phyloP scores from a whole-genome alignment of 2,888 invertebrate species.

The Meteorus colon region DNA sequence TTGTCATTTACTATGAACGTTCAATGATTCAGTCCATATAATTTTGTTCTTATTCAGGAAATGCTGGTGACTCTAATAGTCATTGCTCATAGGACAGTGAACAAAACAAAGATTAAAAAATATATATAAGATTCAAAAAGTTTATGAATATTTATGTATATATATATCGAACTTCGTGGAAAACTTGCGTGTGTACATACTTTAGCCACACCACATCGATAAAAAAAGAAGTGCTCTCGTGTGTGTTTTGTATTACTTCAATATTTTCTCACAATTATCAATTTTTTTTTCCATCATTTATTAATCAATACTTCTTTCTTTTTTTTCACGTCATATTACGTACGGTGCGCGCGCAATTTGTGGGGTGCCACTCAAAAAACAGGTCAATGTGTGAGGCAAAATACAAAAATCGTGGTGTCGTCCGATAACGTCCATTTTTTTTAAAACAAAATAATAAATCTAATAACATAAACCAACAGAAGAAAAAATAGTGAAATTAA shows the following conservation, averaged over 20 bases:
- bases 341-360: constrained; percentile 64
- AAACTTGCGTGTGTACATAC: constrained; percentile 64
- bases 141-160: constrained; percentile 38
- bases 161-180: constrained; percentile 46
- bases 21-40: constrained; percentile 18
- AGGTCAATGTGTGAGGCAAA: constrained; percentile 68
- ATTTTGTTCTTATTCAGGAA: constrained; percentile 27
- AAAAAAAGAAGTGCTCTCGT: constrained; percentile 66
- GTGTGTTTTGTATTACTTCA: constrained; percentile 43
- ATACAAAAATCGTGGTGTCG: constrained; percentile 62
- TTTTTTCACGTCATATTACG: constrained; percentile 60
- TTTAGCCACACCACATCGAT: constrained; percentile 72
- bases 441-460: constrained; percentile 44
- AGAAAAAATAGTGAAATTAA: constrained; percentile 45
- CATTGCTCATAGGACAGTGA: constrained; percentile 3
- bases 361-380: constrained; percentile 70
- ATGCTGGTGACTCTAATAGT: constrained; percentile 37
- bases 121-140: constrained; percentile 49
- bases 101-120: constrained; percentile 47
- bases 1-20: not conserved
- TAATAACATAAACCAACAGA: constrained; percentile 24
- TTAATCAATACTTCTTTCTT: constrained; percentile 34
- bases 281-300: constrained; percentile 32
- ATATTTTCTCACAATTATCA: constrained; percentile 33
- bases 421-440: constrained; percentile 45